Evolutionary conservation across 2,888 invertebrate genomes (phyloP).

Genomic region (Panzeria rudis): DNA sequence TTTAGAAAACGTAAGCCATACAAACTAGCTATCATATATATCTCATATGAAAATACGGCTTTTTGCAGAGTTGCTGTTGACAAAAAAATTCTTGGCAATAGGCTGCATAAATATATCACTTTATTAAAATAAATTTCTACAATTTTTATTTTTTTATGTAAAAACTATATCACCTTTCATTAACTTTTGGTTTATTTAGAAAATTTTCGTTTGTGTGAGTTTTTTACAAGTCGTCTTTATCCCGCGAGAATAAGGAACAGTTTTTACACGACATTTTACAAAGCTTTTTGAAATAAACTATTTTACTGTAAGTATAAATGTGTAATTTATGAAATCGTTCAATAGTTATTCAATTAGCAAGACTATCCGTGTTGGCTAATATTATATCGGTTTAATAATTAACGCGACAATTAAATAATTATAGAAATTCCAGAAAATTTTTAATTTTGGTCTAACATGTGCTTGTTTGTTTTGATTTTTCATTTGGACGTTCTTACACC

Average conservation of each 20-base stretch:
- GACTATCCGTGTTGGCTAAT: not conserved
- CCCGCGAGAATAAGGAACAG: not conserved
- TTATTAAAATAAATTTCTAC: not conserved
- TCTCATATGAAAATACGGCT: not conserved
- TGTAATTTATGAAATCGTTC: not conserved
- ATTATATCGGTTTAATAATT: not conserved
- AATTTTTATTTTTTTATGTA: not conserved
- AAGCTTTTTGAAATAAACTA: not conserved
- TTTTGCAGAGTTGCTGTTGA: not conserved
- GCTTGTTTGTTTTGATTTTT: constrained; percentile 41
- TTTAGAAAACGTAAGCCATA: not conserved
- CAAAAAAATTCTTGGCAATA: not conserved
- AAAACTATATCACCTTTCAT: not conserved
- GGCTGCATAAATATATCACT: not conserved
- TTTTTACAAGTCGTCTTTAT: not conserved
- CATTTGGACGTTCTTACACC: constrained; percentile 35
- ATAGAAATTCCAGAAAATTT: not conserved
- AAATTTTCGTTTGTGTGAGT: not conserved
- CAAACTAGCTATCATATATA: constrained; percentile 20
- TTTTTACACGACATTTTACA: not conserved
- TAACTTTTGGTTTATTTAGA: not conserved
- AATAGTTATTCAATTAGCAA: not conserved
- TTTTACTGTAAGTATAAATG: not conserved
- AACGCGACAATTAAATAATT: not conserved
- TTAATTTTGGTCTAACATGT: constrained; percentile 10